phyloP scores from a whole-genome alignment of 1,140 invertebrate species.

The Drosophila ambigua region DNA sequence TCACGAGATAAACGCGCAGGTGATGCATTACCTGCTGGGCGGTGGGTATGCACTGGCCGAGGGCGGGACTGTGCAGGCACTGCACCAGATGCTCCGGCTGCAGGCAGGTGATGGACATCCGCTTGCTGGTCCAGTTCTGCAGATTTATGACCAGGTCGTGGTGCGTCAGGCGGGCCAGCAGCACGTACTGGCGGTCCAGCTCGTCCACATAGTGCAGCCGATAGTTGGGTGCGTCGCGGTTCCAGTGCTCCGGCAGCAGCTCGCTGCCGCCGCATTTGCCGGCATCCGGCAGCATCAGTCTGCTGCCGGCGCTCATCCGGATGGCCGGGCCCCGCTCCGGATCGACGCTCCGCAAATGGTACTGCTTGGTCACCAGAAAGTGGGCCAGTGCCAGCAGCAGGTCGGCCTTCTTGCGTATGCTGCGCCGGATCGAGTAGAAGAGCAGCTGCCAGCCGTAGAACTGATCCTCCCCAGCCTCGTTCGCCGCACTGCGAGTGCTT shows the following conservation, averaged over 20 bases:
- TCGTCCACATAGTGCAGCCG: slow-evolving; percentile 87
- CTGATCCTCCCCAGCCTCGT: too few species aligned
- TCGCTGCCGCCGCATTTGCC: slow-evolving; percentile 84
- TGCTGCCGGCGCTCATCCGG: slow-evolving; percentile 83
- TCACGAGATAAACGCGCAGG: slow-evolving; percentile 13
- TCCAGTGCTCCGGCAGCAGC: slow-evolving; percentile 88
- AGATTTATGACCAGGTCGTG: slow-evolving; percentile 87
- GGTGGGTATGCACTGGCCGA: slow-evolving; percentile 12
- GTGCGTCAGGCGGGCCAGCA: slow-evolving; percentile 86
- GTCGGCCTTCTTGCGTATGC: slow-evolving; percentile 88
- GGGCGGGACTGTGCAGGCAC: neutral
- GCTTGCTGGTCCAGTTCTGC: slow-evolving; percentile 83
- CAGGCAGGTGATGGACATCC: slow-evolving; percentile 78
- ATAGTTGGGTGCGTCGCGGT: slow-evolving; percentile 85
- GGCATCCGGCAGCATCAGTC: slow-evolving; percentile 67
- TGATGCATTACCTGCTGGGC: neutral
- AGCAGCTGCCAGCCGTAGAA: slow-evolving; percentile 89
- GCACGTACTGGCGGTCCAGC: slow-evolving; percentile 86
- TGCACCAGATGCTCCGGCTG: slow-evolving; percentile 73
- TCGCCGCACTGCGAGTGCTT: too few species aligned
- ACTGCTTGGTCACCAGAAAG: slow-evolving; percentile 88
- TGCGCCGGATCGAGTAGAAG: slow-evolving; percentile 86
- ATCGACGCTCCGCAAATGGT: slow-evolving; percentile 87
- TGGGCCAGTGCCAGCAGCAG: slow-evolving; percentile 88
- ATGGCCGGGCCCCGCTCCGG: neutral